Evolutionary conservation across 2,888 invertebrate genomes (phyloP).

Genomic region (Mythimna impura): DNA sequence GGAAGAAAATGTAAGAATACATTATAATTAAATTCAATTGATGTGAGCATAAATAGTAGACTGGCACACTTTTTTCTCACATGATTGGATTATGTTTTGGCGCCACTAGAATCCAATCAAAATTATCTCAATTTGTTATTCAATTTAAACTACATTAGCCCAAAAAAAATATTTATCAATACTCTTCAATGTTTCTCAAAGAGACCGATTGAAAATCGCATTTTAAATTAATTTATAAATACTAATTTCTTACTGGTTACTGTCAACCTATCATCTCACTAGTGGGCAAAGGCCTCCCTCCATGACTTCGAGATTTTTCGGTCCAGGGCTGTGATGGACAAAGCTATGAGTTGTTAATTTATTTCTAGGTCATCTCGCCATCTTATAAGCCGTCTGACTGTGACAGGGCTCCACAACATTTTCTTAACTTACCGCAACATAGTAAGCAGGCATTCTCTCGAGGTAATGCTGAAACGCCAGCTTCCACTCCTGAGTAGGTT

Average conservation of each 20-base stretch:
- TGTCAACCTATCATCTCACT: not conserved
- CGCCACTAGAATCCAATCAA: not conserved
- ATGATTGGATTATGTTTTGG: not conserved
- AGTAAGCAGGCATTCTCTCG: conserved; percentile 99
- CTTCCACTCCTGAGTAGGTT: conserved; percentile 98
- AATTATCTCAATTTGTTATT: too few relatives aligned
- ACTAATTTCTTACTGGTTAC: too few relatives aligned
- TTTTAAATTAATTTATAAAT: too few relatives aligned
- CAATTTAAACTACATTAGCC: too few relatives aligned
- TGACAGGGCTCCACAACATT: not conserved
- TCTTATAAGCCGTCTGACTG: not conserved
- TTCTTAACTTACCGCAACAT: conserved; percentile 92
- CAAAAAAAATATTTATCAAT: not conserved
- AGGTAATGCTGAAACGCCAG: conserved; percentile 98
- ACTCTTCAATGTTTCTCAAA: not conserved
- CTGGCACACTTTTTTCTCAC: not conserved
- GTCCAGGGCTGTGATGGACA: not conserved
- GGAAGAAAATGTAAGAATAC: conserved; percentile 72
- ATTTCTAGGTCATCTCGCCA: not conserved
- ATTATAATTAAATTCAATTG: too few relatives aligned
- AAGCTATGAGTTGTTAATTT: too few relatives aligned
- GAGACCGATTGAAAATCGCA: not conserved
- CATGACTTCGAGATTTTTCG: not conserved
- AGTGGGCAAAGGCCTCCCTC: not conserved
- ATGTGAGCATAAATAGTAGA: not conserved